Base-by-base conservation (phyloP, 2,888 invertebrate species). In the Psylliodes chrysocephalus region DNA sequence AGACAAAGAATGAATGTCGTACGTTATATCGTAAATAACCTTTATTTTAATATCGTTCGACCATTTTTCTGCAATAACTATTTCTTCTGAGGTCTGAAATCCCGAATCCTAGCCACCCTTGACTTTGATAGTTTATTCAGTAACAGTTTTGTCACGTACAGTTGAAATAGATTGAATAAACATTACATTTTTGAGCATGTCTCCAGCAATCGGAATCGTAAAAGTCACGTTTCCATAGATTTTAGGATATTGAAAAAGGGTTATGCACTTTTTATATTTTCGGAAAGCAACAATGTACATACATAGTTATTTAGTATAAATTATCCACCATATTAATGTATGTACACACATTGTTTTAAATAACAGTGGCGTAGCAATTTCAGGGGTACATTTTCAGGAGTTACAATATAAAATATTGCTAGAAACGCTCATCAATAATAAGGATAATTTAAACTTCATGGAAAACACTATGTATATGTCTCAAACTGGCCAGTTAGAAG, bases 21-120 rank as follows among this genome's bases (percentile, higher is more conserved):
- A 40, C 40, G 14, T 25, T 49, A 49, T 49, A 22, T 18, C 49
- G 38, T 59, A 59, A 59, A 59, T 49, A 59, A 49, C 40, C 28
- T 59, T 59, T 40, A 59, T 59, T 59, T 51, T 17, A 59, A 59
- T 59, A 59, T 59, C 22, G 38, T 59, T 59, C 28, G 30, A n/a
- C 54, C 42, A 30, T 18, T 28, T 18, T 44, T 55, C 28, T 18
- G 28, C 55, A 44, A 55, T 28, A 44, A 30, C 25, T 40, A 54
- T 38, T 54, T 35, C 40, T 40, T 38, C 25, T 7, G 14, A 14
- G 22, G 8, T 38, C 14, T 19, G 10, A 53, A 30, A 19, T 51
- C 25, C 22, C 17, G 14, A 17, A 30, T 17, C 10, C 51, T 4
- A 33, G 17, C 15, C 46, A 7, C 18, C 46, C 8, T 18, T 18